phyloP scores from a whole-genome alignment of 1,140 invertebrate genomes.

The Bombus difficillimus region DNA sequence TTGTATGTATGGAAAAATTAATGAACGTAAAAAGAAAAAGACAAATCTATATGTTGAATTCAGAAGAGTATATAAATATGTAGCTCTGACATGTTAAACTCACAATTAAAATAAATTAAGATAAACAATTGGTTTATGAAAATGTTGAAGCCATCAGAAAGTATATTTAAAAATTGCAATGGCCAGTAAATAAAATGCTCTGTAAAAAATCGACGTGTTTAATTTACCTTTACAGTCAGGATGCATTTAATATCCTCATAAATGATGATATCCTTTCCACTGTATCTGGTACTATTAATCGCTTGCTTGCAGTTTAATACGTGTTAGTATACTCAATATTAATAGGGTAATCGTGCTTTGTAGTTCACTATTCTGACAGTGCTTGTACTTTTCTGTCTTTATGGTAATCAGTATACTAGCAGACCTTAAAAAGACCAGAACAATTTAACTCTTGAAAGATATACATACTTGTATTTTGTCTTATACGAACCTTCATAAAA shows the following conservation, averaged over 20 bases:
- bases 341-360: constrained; percentile 49
- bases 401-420: neutral
- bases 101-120: neutral
- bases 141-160: neutral
- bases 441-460: no score
- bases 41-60: neutral
- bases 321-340: constrained; percentile 39
- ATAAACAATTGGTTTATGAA: neutral
- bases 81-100: neutral
- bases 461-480: no score
- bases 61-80: neutral
- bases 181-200: constrained; percentile 23
- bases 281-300: neutral
- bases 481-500: no score
- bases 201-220: constrained; percentile 2
- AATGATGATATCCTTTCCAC: neutral
- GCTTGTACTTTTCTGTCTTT: neutral
- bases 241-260: neutral
- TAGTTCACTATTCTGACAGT: constrained; percentile 45
- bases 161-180: neutral
- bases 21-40: neutral
- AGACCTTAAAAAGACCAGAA: neutral
- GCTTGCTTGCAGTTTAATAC: constrained; percentile 32
- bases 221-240: neutral
- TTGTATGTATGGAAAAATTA: neutral